Percentiles rank a stretch among this genome's conserved stretches.
Evolutionary conservation across 2,113 vertebrate species (phyloP).

Genomic region (Gambusia affinis): DNA sequence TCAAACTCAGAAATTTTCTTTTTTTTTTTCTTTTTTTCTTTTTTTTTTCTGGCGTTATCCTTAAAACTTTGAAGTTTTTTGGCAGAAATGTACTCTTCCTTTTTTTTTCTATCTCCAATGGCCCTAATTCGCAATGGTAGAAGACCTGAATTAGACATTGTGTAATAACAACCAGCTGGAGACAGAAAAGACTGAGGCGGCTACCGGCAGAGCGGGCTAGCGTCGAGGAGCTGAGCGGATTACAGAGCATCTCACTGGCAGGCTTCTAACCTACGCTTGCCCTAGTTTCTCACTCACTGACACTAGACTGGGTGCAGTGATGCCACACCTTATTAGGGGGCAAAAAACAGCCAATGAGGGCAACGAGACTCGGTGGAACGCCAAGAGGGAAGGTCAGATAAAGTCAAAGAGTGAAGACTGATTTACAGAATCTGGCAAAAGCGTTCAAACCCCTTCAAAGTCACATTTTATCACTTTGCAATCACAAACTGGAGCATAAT

Average conservation of each 20-base stretch:
- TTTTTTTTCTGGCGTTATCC: too few relatives aligned
- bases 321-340: slow-evolving; percentile 42
- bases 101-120: too few relatives aligned
- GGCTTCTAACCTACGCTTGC: slow-evolving; percentile 38
- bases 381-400: slow-evolving; percentile 60
- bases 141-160: slow-evolving; percentile 17
- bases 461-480: not conserved
- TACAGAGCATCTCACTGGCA: slow-evolving; percentile 39
- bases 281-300: slow-evolving; percentile 58
- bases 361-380: slow-evolving; percentile 32
- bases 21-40: too few relatives aligned
- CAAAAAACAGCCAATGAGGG: slow-evolving; percentile 57
- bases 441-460: not conserved
- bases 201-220: slow-evolving; percentile 23
- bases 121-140: slow-evolving; percentile 26
- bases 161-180: slow-evolving; percentile 19
- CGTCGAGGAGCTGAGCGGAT: slow-evolving; percentile 39
- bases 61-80: too few relatives aligned
- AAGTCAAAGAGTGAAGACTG: slow-evolving; percentile 42
- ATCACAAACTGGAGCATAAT: not conserved
- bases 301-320: slow-evolving; percentile 52
- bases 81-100: too few relatives aligned
- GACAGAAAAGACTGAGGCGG: slow-evolving; percentile 11
- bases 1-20: too few relatives aligned
- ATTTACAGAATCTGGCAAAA: slow-evolving; percentile 10